Base-by-base conservation (phyloP, 2,113 vertebrate species). In the Microtus pennsylvanicus region DNA sequence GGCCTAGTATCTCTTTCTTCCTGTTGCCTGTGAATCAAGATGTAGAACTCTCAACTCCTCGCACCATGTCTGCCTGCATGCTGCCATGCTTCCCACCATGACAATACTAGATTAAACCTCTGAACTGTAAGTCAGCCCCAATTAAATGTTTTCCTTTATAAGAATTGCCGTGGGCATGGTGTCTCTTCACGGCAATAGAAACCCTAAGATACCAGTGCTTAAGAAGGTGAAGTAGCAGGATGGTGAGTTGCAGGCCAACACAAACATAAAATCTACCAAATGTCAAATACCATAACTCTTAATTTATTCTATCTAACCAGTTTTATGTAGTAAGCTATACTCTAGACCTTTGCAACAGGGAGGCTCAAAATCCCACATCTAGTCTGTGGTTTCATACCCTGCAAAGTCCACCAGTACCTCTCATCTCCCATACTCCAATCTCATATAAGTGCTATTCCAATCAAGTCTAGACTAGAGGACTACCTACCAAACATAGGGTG, bases 291-390 rank as follows among this genome's bases (percentile, higher is more conserved):
- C 81, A 33, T 67, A 80, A 61, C 80, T 93, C 24, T 91, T 76
- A 87, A 78, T 5, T 26, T 50, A 33, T 95, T 69, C 50, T 38
- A 7, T 81, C 72, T 89, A n/a, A 45, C 11, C 47, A 95, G 82
- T 14, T 95, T 63, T 72, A 76, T 75, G 11, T 78, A 52, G 95
- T 24, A 95, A 93, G 22, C 52, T 95, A 11, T 93, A 38, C 72
- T 91, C 42, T 24, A 42, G 72, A 21, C 16, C n/a, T 75, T 75
- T 6, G 22, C 72, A 75, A 42, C n/a, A 80, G 65, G 11, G 30
- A n/a, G 24, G 24, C 35, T 85, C 47, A 50, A 75, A 38, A 61
- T 26, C 7, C 17, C 4, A 78, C 83, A 26, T 17, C 50, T 35
- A 81, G 50, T 52, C n/a, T 85, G 94, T 67, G 52, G 42, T 87